Base-by-base conservation (phyloP, 2,888 invertebrate genomes). In the Troides oblongomaculatus region DNA sequence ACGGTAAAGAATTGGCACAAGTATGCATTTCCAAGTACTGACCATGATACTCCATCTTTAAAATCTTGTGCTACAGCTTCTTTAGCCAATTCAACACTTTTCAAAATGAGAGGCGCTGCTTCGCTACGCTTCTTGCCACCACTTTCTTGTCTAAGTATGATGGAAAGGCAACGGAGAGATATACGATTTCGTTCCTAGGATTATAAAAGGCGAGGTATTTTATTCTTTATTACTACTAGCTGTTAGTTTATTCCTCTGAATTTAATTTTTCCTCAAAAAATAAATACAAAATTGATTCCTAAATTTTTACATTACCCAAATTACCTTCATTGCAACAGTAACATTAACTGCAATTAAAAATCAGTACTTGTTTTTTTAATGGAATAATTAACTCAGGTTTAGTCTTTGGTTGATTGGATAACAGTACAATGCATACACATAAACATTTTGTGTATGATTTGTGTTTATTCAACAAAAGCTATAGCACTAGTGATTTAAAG, bases 11-110 rank as follows among this genome's bases (percentile, higher is more conserved):
- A 97, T 68, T 95, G 94, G 66, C 96, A 96, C 71, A 97, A 86
- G 83, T 97, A 96, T 0, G 97, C 97, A 89, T 97, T 98, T 39
- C 97, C 98, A 64, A 97, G 89, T 67, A 97, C 94, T 66, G 95
- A 93, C 97, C 98, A 98, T 0, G 97, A 97, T 10, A 94, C 90
- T 1, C 97, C 97, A 88, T 97, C 97, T 65, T 86, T 90, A 12
- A 95, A 93, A 80, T 97, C 97, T 46, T 96, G 84, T 63, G 95
- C 93, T 0, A 98, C 95, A 0, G 97, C 97, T 79, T 97, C 96
- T 83, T 96, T 97, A 0, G 97, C 97, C 76, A 95, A 93, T 65
- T 94, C 94, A 0, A 97, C 94, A 72, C 97, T 97, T 76, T 94
- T 94, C 68, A 95, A 92, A 21, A 97, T 94, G 74, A 95, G 94